A percentile compares a stretch with the other conserved stretches of the same genome.
These are phyloP conservation scores for Rhizoglyphus robini DNA, from an alignment of 1,140 invertebrate species.

Conservation along the genomic window DNA sequence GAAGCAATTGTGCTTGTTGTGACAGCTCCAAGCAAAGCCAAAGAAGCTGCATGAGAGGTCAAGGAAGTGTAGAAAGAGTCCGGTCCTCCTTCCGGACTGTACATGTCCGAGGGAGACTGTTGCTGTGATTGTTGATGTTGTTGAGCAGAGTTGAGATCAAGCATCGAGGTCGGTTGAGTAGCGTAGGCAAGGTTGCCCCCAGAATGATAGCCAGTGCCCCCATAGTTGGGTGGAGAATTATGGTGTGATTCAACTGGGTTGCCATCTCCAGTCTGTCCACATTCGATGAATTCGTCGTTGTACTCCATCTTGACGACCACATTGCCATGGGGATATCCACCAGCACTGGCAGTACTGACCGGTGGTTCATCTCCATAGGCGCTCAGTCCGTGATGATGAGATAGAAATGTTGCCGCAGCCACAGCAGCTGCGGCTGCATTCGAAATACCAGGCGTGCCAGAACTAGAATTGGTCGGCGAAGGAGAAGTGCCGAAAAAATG, in stretches of 20 bases:
- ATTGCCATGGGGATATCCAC: background rate
- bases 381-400: background rate
- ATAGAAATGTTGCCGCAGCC: background rate
- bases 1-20: background rate
- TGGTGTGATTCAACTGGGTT: constrained; percentile 27
- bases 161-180: background rate
- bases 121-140: background rate
- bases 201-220: background rate
- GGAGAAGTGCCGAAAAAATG: background rate
- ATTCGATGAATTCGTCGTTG: constrained; percentile 10
- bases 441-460: background rate
- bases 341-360: background rate
- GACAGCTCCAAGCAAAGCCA: background rate
- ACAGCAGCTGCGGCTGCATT: background rate
- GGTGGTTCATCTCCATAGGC: background rate
- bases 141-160: background rate
- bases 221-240: background rate
- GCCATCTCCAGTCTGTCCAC: constrained; percentile 24
- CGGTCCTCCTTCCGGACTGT: background rate
- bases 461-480: background rate
- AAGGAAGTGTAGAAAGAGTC: background rate
- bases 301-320: background rate
- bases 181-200: background rate
- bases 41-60: background rate
- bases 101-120: background rate